Conservation (phyloP, 2,797 vertebrate species). For the Epinephelus malabaricus region DNA sequence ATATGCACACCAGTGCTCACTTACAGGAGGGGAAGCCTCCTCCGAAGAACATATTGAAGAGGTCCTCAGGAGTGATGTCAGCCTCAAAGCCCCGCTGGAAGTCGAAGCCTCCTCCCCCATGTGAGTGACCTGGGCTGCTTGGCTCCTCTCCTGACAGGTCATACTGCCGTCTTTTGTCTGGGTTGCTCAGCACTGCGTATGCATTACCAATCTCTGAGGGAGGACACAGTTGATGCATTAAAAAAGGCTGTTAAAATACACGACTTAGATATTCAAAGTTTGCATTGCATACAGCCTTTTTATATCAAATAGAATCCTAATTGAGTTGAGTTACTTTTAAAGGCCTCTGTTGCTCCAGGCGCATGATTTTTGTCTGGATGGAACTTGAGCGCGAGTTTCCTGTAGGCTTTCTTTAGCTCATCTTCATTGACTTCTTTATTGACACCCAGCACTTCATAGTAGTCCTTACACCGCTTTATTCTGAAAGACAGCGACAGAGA, state of each 20-base stretch:
- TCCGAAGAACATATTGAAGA: conserved; percentile 99
- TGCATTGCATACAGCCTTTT: not conserved
- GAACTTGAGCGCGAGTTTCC: conserved; percentile 97
- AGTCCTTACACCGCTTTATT: conserved; percentile 98
- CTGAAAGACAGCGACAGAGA: conserved; percentile 79
- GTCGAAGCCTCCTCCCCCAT: conserved; percentile 92
- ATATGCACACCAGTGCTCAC: conserved; percentile 14
- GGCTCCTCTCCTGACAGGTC: conserved; percentile 94
- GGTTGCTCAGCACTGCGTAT: conserved; percentile 95
- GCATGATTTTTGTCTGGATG: conserved; percentile 99
- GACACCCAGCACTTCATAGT: conserved; percentile 95
- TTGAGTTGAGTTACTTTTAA: conserved; percentile 91
- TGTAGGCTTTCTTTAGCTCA: conserved; percentile 97
- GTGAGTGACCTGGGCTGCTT: conserved; percentile 87
- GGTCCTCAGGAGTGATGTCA: conserved; percentile 97
- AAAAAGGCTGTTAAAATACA: conserved; percentile 2
- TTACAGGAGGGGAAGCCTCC: conserved; percentile 96
- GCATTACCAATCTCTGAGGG: conserved; percentile 96
- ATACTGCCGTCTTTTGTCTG: conserved; percentile 95
- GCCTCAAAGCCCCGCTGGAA: conserved; percentile 97
- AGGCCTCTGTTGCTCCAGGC: conserved; percentile 97
- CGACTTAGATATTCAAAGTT: not conserved
- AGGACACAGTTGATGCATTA: conserved; percentile 21
- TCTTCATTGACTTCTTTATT: conserved; percentile 94
- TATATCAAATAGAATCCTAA: not conserved